Conservation (phyloP, 2,888 invertebrate genomes). For the Loripinus fragilis region DNA sequence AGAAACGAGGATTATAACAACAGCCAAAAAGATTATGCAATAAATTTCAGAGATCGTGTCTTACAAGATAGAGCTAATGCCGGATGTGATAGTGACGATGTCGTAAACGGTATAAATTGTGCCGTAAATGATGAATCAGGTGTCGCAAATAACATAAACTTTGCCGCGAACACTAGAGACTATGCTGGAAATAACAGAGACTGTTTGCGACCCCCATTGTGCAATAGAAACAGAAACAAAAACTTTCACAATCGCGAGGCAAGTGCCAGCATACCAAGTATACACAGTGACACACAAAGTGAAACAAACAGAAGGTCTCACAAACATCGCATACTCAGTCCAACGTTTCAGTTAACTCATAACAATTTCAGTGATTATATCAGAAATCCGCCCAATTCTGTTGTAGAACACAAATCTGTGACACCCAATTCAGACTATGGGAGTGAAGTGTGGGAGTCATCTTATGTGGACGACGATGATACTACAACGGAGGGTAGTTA, state of each 20-base stretch:
- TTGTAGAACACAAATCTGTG: not conserved
- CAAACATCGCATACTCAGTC: not conserved
- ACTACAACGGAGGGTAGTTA: constrained; percentile 5
- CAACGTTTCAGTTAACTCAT: not conserved
- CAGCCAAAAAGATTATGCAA: not conserved
- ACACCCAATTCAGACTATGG: constrained; percentile 8
- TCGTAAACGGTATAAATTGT: too few species aligned
- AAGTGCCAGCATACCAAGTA: not conserved
- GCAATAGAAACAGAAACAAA: not conserved
- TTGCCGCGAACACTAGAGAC: not conserved
- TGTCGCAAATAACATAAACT: too few species aligned
- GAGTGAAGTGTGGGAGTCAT: not conserved
- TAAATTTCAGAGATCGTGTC: not conserved
- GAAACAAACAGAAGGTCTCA: not conserved
- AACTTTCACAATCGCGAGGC: not conserved
- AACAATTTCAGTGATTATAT: not conserved
- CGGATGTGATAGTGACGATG: not conserved
- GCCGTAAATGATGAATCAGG: too few species aligned
- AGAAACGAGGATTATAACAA: not conserved
- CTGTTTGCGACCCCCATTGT: not conserved
- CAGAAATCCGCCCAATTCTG: not conserved
- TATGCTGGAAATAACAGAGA: not conserved
- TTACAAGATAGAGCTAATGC: not conserved
- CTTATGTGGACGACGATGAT: not conserved
- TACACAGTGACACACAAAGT: not conserved